These are phyloP conservation scores for Enteromius paludinosus DNA, from an alignment of 2,797 vertebrate genomes.

Conservation along the genomic window DNA sequence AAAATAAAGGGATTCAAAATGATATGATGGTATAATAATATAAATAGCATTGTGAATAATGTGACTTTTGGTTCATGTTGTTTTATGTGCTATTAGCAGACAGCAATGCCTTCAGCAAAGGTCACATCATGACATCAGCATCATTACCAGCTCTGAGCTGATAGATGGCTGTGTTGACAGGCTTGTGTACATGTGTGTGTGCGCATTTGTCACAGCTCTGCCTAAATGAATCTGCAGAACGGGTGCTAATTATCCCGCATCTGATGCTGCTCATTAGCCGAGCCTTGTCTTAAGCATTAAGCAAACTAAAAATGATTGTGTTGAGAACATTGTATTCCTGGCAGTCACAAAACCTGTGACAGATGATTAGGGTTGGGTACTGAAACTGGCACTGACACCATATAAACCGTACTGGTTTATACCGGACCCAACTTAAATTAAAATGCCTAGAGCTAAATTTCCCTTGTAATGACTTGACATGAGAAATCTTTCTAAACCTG, in stretches of 20 bases:
- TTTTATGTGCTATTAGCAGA: background rate
- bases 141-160: conserved; percentile 34
- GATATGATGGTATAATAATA: background rate
- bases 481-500: too few relatives aligned
- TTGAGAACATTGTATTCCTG: background rate
- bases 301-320: background rate
- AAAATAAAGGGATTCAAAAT: background rate
- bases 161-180: conserved; percentile 36
- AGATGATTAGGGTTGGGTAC: background rate
- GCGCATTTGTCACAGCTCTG: conserved; percentile 39
- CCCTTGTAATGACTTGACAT: too few relatives aligned
- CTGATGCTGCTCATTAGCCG: conserved; percentile 49
- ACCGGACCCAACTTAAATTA: too few relatives aligned
- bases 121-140: conserved; percentile 29
- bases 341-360: background rate
- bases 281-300: conserved; percentile 2
- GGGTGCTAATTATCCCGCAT: conserved; percentile 40
- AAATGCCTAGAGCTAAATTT: too few relatives aligned
- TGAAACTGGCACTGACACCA: background rate
- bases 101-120: conserved; percentile 27
- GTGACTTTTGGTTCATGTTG: background rate
- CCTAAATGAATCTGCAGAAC: conserved; percentile 26
- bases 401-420: background rate
- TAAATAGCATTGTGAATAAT: background rate
- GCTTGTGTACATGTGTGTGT: conserved; percentile 4